Percentiles rank a stretch among this genome's conserved stretches.
Evolutionary conservation across 2,888 invertebrate species (phyloP).

Genomic region (Lasius platythorax): DNA sequence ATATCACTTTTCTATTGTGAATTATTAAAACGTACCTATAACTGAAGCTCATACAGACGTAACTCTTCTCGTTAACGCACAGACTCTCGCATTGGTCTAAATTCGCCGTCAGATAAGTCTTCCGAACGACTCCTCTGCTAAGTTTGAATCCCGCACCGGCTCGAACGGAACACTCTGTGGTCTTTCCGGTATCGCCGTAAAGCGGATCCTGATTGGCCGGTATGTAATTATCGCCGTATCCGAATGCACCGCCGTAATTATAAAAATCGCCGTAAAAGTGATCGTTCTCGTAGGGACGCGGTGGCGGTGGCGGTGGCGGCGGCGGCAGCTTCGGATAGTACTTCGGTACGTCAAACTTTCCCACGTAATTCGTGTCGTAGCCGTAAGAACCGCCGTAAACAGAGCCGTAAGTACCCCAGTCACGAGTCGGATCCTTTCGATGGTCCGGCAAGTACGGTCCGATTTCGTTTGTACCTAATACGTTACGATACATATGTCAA

Average conservation of each 20-base stretch:
- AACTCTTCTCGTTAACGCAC: slow-evolving; percentile 91
- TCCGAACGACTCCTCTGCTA: slow-evolving; percentile 89
- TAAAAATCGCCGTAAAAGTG: slow-evolving; percentile 67
- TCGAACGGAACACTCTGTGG: slow-evolving; percentile 91
- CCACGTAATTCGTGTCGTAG: slow-evolving; percentile 73
- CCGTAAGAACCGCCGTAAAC: slow-evolving; percentile 87
- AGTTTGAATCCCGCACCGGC: slow-evolving; percentile 92
- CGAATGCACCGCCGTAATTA: slow-evolving; percentile 75
- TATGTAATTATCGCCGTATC: slow-evolving; percentile 73
- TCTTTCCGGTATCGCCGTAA: slow-evolving; percentile 39
- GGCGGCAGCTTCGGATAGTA: slow-evolving; percentile 36
- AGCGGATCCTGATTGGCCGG: slow-evolving; percentile 58
- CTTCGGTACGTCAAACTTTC: slow-evolving; percentile 56
- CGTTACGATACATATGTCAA: background rate
- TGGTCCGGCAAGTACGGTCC: slow-evolving; percentile 87
- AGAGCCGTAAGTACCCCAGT: slow-evolving; percentile 89
- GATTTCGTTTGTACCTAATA: slow-evolving; percentile 70
- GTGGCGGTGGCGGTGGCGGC: background rate
- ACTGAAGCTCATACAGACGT: slow-evolving; percentile 92
- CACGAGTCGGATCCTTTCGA: slow-evolving; percentile 84
- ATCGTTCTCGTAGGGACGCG: slow-evolving; percentile 55
- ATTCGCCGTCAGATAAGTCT: slow-evolving; percentile 89
- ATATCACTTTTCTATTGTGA: background rate
- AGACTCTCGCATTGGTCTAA: slow-evolving; percentile 92
- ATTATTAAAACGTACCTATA: slow-evolving; percentile 87